Conservation (phyloP, 2,888 invertebrate species). For the Adineta ricciae region DNA sequence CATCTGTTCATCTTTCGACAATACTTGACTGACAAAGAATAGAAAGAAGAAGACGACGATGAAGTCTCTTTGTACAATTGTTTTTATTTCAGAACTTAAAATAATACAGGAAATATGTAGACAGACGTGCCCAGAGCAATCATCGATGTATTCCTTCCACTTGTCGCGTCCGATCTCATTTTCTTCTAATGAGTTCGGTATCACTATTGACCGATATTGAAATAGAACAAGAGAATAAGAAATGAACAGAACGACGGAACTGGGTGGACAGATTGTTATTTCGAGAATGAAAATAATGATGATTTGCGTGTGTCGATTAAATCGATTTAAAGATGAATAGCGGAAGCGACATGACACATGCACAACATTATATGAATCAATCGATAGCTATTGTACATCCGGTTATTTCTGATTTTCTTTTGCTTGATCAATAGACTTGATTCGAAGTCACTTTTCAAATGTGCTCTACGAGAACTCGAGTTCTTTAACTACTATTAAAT, state of each 20-base stretch:
- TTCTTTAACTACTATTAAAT: background rate
- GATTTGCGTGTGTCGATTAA: background rate
- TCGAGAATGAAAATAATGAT: background rate
- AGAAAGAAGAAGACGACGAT: background rate
- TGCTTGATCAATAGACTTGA: background rate
- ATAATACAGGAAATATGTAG: background rate
- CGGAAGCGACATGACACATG: background rate
- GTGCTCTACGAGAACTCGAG: no score
- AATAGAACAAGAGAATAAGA: background rate
- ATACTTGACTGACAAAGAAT: background rate
- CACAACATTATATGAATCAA: background rate
- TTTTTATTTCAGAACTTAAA: constrained; percentile 1
- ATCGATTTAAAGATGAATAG: background rate
- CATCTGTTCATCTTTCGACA: background rate
- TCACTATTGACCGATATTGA: background rate
- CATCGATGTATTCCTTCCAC: background rate
- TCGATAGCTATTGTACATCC: background rate
- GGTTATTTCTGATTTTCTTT: background rate
- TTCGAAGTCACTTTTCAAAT: background rate
- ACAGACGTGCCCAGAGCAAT: background rate
- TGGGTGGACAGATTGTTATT: background rate
- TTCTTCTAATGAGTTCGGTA: background rate
- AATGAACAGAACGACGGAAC: background rate
- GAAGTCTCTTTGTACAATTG: background rate
- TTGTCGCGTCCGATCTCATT: background rate